phyloP scores from a whole-genome alignment of 2,113 vertebrate genomes.

The Actinemys pallida region DNA sequence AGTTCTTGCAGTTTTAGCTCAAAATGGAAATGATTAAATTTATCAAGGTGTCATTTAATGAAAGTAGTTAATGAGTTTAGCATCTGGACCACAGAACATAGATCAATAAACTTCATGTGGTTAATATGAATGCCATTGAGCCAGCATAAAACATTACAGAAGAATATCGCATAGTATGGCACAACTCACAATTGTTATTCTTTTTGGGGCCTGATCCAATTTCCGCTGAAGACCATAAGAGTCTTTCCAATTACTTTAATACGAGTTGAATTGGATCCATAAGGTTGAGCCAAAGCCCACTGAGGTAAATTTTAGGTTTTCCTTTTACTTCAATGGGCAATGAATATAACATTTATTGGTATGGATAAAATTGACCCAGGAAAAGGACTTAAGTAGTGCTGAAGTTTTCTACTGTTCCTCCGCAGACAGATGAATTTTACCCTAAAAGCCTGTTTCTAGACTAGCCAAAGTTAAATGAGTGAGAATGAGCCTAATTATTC shows the following conservation, averaged over 20 bases:
- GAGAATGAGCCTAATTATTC: background rate
- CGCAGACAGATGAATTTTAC: background rate
- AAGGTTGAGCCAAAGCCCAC: conserved; percentile 23
- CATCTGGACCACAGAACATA: background rate
- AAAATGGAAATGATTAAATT: background rate
- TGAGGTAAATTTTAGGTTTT: conserved; percentile 2
- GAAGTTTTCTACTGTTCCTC: background rate
- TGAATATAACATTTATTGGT: conserved; percentile 28
- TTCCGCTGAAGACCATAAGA: conserved; percentile 15
- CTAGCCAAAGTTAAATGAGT: background rate
- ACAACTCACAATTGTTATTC: conserved; percentile 15
- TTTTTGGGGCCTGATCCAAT: conserved; percentile 15
- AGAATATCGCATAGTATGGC: conserved; percentile 9
- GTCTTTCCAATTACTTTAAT: conserved; percentile 41
- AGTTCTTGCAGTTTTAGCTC: background rate
- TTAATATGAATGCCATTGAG: conserved; percentile 31
- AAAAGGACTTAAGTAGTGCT: background rate
- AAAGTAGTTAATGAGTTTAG: background rate
- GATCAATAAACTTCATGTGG: conserved; percentile 1
- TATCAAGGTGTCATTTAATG: background rate
- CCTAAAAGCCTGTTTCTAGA: background rate
- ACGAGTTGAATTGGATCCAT: conserved; percentile 24
- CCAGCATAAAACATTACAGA: conserved; percentile 12
- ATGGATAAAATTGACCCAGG: conserved; percentile 17
- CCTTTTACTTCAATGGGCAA: conserved; percentile 18